Conservation (phyloP, 2,888 invertebrate species). For the Drepana falcataria region DNA sequence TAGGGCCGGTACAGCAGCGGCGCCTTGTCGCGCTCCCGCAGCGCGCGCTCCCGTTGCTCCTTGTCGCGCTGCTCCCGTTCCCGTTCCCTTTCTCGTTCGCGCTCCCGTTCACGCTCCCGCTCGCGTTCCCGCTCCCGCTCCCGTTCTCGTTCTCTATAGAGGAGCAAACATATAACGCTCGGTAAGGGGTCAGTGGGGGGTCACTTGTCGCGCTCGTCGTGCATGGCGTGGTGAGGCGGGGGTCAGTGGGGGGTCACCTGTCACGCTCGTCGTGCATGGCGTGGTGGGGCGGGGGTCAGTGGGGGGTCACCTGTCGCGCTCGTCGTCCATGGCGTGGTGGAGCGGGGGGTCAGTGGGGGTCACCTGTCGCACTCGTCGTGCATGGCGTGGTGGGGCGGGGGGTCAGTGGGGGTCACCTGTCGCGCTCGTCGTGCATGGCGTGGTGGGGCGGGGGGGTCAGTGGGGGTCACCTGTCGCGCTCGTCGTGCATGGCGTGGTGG, state of each 20-base stretch:
- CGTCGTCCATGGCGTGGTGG: no score
- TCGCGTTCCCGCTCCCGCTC: constrained; percentile 58
- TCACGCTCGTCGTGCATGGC: no score
- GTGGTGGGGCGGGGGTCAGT: no score
- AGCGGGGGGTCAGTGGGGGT: no score
- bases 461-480: constrained; percentile 69
- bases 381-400: neutral
- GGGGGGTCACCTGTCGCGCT: no score
- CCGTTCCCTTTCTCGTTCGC: constrained; percentile 34
- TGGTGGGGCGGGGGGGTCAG: constrained; percentile 27
- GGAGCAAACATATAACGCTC: neutral
- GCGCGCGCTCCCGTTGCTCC: constrained; percentile 49
- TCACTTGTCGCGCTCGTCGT: no score
- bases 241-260: no score
- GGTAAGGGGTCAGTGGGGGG: no score
- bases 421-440: constrained; percentile 67
- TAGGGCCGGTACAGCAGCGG: constrained; percentile 54
- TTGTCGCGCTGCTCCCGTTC: constrained; percentile 65
- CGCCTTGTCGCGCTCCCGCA: constrained; percentile 54
- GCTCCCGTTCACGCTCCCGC: constrained; percentile 43
- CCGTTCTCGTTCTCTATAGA: neutral
- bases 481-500: constrained; percentile 60
- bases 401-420: constrained; percentile 55
- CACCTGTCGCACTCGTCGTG: neutral
- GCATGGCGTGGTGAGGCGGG: no score